phyloP scores from a whole-genome alignment of 2,888 invertebrate genomes.

The Cephus rjabovi region DNA sequence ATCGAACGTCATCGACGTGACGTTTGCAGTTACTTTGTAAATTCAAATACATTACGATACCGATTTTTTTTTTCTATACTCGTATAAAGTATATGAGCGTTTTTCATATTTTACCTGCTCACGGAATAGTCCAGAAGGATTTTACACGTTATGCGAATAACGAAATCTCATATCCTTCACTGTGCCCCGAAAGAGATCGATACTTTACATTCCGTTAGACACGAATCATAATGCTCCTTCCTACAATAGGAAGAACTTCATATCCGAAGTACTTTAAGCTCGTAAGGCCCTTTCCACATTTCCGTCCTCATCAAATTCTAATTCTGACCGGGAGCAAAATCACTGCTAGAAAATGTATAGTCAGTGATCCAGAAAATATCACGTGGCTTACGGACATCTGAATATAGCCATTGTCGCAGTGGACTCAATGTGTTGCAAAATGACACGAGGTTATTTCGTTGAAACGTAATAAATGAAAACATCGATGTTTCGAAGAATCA shows the following conservation, averaged over 20 bases:
- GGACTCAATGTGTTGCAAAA: not conserved
- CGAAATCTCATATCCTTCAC: not conserved
- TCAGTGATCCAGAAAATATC: not conserved
- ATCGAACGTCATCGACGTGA: not conserved
- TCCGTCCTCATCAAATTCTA: not conserved
- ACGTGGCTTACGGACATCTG: not conserved
- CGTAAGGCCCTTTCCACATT: not conserved
- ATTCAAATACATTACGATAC: not conserved
- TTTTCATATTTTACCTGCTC: not conserved
- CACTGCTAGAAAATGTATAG: not conserved
- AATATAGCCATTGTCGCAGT: not conserved
- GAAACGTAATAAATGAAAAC: not conserved
- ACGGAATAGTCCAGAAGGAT: not conserved
- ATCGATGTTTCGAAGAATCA: not conserved
- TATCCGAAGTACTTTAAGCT: not conserved
- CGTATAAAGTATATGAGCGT: not conserved
- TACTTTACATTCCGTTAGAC: not conserved
- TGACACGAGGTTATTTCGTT: not conserved
- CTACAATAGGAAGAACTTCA: not conserved
- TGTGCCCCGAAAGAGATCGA: not conserved
- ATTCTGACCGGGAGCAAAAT: not conserved
- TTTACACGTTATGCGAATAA: not conserved
- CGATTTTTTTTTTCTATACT: not conserved
- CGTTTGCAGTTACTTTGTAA: not conserved
- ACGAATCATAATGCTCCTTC: not conserved